phyloP scores from a whole-genome alignment of 2,113 vertebrate species.

The Proterorhinus semilunaris region DNA sequence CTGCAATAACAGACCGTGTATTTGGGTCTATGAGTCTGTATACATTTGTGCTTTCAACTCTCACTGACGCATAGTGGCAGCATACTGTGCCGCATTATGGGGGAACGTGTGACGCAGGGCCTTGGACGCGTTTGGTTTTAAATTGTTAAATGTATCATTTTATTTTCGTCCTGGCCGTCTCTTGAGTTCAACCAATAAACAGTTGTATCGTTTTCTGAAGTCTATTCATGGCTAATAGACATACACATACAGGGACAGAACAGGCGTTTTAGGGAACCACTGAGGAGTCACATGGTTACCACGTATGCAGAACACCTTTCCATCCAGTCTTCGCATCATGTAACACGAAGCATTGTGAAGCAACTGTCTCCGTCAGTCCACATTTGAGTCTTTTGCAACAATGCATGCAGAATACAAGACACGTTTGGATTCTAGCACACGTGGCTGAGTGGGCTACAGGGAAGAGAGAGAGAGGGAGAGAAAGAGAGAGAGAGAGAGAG shows the following conservation, averaged over 20 bases:
- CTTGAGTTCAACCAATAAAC: too few relatives aligned
- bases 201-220: too few relatives aligned
- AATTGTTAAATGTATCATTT: too few relatives aligned
- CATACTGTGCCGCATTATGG: slow-evolving; percentile 48
- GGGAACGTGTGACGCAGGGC: slow-evolving; percentile 59
- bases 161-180: too few relatives aligned
- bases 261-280: too few relatives aligned
- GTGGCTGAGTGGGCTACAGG: slow-evolving; percentile 25
- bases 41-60: slow-evolving; percentile 12
- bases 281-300: not conserved
- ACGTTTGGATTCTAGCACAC: slow-evolving; percentile 69
- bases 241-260: too few relatives aligned
- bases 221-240: too few relatives aligned
- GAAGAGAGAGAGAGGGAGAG: slow-evolving; percentile 33
- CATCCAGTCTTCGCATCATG: not conserved
- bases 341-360: not conserved
- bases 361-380: not conserved
- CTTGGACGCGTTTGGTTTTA: too few relatives aligned
- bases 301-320: not conserved
- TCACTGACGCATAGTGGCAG: slow-evolving; percentile 25
- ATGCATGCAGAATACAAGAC: slow-evolving; percentile 59
- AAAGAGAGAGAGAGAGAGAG: slow-evolving; percentile 1
- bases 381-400: slow-evolving; percentile 61
- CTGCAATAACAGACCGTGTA: not conserved
- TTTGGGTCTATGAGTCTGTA: not conserved